Evolutionary conservation across 2,113 vertebrate species (phyloP).

Genomic region (Furnarius figulus): DNA sequence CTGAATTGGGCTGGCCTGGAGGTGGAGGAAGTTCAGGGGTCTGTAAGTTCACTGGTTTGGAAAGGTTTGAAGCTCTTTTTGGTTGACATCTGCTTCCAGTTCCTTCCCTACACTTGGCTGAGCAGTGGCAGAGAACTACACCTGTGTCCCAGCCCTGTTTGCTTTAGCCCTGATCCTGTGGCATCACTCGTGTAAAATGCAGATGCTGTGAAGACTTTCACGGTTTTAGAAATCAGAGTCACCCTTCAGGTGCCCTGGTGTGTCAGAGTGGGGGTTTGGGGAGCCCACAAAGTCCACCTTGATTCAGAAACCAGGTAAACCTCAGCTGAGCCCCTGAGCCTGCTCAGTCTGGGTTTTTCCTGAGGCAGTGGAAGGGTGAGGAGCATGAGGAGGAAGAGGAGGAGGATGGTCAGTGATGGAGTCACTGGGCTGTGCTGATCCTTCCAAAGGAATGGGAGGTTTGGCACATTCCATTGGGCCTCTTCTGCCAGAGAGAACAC

Average conservation of each 20-base stretch:
- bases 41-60: not conserved
- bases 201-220: not conserved
- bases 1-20: not conserved
- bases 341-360: not conserved
- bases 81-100: not conserved
- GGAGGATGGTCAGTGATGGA: not conserved
- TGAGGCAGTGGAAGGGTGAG: not conserved
- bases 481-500: not conserved
- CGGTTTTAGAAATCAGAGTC: not conserved
- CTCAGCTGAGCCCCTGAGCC: not conserved
- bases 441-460: not conserved
- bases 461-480: fast-evolving
- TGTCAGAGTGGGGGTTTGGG: not conserved
- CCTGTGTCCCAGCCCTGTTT: not conserved
- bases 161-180: not conserved
- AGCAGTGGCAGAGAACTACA: not conserved
- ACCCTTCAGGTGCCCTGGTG: not conserved
- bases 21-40: not conserved
- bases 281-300: not conserved
- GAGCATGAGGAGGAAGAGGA: not conserved
- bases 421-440: fast-evolving
- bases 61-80: not conserved
- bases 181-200: not conserved
- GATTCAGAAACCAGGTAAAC: not conserved
- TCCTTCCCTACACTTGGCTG: not conserved